Conservation (phyloP, 2,797 vertebrate species). For the Cuculus canorus region DNA sequence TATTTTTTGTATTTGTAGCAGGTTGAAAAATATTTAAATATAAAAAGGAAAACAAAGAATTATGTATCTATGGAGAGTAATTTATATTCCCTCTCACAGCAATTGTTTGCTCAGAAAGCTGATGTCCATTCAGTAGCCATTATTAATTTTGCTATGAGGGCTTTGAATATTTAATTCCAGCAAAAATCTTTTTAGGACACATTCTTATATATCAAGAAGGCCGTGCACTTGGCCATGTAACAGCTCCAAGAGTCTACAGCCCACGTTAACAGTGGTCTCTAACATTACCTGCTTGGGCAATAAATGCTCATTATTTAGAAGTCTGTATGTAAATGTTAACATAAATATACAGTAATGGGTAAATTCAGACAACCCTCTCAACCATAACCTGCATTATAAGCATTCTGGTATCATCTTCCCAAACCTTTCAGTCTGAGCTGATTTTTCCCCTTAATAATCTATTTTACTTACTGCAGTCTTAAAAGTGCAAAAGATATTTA, state of each 20-base stretch:
- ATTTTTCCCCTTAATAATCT: background rate
- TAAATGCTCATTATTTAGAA: background rate
- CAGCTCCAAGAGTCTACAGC: background rate
- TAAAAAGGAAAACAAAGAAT: background rate
- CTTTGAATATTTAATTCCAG: background rate
- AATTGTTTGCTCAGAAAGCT: background rate
- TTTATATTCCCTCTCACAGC: background rate
- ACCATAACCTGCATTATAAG: background rate
- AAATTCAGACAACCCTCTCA: background rate
- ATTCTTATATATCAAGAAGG: background rate
- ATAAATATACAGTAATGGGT: background rate
- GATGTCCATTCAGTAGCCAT: background rate
- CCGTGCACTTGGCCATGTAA: background rate
- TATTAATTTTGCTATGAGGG: background rate
- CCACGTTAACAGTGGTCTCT: background rate
- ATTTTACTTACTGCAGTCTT: background rate
- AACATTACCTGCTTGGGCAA: background rate
- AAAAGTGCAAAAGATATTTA: background rate
- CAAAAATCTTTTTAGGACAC: background rate
- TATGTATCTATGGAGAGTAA: background rate
- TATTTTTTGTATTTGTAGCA: background rate
- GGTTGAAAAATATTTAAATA: background rate
- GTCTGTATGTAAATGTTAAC: background rate
- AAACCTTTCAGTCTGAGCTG: background rate
- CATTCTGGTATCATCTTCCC: background rate